Conservation (phyloP, 2,888 invertebrate species). For the Drosophila gaucha region DNA sequence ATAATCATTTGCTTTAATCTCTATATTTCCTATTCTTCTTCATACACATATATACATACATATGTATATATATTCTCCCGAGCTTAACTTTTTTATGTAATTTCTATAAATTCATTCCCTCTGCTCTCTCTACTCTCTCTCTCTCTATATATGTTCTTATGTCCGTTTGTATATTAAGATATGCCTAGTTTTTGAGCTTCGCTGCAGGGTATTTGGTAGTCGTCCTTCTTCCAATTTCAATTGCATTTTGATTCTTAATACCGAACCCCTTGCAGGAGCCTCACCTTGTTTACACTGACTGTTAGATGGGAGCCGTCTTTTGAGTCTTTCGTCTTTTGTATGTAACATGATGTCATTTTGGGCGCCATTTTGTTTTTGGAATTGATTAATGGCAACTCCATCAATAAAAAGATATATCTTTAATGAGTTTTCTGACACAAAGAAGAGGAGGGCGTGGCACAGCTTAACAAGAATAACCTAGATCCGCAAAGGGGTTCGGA, state of each 20-base stretch:
- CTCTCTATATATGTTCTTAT: not conserved
- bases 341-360: conserved; percentile 66
- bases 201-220: conserved; percentile 28
- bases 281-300: conserved; percentile 45
- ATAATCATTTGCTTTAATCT: no score
- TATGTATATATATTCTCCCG: no score
- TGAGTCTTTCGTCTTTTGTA: conserved; percentile 38
- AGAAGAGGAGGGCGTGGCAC: conserved; percentile 16
- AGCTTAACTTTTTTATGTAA: no score
- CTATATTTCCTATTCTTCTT: no score
- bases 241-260: conserved; percentile 37
- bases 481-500: not conserved
- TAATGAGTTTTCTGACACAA: conserved; percentile 43
- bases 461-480: conserved; percentile 2
- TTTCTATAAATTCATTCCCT: no score
- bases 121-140: not conserved
- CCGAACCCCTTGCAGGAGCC: conserved; percentile 45
- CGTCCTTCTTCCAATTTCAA: not conserved
- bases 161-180: no score
- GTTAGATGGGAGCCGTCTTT: conserved; percentile 35
- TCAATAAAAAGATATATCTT: conserved; percentile 30
- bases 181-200: no score
- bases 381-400: conserved; percentile 70
- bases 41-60: no score
- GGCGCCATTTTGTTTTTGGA: conserved; percentile 66